phyloP scores from a whole-genome alignment of 2,888 invertebrate species.

The Drosophila anomalata region DNA sequence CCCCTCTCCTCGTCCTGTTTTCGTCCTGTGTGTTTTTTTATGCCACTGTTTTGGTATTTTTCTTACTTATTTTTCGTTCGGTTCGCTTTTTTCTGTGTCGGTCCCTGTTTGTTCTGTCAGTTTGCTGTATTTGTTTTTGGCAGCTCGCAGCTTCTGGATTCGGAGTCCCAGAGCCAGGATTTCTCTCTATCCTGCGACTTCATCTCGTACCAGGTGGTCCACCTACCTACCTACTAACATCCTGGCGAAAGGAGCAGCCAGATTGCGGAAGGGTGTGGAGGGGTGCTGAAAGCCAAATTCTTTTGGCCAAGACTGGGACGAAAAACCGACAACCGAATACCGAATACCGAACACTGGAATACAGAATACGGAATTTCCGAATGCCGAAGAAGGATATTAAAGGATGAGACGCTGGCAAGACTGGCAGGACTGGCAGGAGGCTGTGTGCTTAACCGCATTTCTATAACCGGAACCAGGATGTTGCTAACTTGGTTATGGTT shows the following conservation, averaged over 20 bases:
- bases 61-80: slow-evolving; percentile 19
- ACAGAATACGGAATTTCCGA: neutral
- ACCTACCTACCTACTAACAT: neutral
- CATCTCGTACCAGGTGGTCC: slow-evolving; percentile 30
- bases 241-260: slow-evolving; percentile 3
- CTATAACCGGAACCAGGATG: slow-evolving; percentile 72
- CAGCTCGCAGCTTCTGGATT: slow-evolving; percentile 40
- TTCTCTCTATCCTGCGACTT: slow-evolving; percentile 24
- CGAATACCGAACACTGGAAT: neutral
- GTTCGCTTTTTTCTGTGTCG: slow-evolving; percentile 11
- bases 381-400: slow-evolving; percentile 1
- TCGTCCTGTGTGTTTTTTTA: slow-evolving; percentile 7
- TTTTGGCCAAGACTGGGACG: slow-evolving; percentile 13
- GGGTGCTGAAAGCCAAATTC: slow-evolving; percentile 65
- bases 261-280: slow-evolving; percentile 5
- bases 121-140: slow-evolving; percentile 73
- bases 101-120: slow-evolving; percentile 63
- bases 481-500: slow-evolving; percentile 73
- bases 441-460: slow-evolving; percentile 69
- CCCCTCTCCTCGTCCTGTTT: slow-evolving; percentile 4
- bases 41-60: slow-evolving; percentile 7
- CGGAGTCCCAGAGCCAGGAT: slow-evolving; percentile 8
- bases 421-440: slow-evolving; percentile 7
- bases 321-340: neutral
- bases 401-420: neutral